Evolutionary conservation across 1,140 invertebrate species (phyloP).

Genomic region (Drosophila arawakana): DNA sequence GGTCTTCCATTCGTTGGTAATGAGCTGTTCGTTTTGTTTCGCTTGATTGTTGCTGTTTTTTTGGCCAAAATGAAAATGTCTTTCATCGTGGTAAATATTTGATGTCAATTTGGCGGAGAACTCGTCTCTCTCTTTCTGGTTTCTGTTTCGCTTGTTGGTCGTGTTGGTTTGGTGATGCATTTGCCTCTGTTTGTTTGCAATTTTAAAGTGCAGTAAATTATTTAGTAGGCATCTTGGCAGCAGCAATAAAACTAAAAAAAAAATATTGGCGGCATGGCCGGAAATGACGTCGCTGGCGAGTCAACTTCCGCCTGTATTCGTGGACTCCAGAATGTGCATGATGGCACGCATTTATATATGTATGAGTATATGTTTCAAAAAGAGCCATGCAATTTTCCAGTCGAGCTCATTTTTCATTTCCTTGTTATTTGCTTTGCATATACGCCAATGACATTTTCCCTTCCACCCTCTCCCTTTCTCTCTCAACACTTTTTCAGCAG

Average conservation of each 20-base stretch:
- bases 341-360: conserved; percentile 21
- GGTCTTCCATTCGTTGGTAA: conserved; percentile 67
- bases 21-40: conserved; percentile 52
- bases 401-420: conserved; percentile 81
- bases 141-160: neutral
- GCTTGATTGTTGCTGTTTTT: conserved; percentile 12
- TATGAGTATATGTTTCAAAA: conserved; percentile 4
- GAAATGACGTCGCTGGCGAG: conserved; percentile 72
- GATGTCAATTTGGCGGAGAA: conserved; percentile 49
- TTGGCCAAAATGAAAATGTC: conserved; percentile 65
- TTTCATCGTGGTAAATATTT: conserved; percentile 75
- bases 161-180: conserved; percentile 24
- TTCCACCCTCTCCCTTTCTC: conserved; percentile 28
- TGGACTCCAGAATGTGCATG: conserved; percentile 14
- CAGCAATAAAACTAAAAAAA: conserved; percentile 37
- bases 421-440: conserved; percentile 78
- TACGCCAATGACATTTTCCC: conserved; percentile 43
- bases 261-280: conserved; percentile 45
- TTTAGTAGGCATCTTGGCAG: conserved; percentile 65
- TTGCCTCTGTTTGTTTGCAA: conserved; percentile 47
- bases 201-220: conserved; percentile 76
- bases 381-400: conserved; percentile 74
- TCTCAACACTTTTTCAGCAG: conserved; percentile 22
- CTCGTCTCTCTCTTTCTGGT: conserved; percentile 17
- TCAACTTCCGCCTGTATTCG: conserved; percentile 60